A percentile compares a stretch with the other conserved stretches of the same genome.
Conservation (phyloP, 1,140 invertebrate species). For the Zaprionus ornatus region DNA sequence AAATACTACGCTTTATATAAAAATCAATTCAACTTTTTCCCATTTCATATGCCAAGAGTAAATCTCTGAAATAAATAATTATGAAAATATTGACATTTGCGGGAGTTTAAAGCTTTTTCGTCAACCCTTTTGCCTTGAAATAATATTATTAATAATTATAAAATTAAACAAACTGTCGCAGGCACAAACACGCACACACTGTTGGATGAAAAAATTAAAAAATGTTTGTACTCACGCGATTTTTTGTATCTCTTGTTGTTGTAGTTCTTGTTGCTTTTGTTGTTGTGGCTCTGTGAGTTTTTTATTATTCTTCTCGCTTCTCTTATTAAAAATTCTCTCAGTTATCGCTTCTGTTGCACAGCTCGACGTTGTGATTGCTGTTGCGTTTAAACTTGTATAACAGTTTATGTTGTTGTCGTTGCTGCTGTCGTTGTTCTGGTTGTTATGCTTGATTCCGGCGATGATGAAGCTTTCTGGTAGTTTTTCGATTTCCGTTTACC, state of each 20-base stretch:
- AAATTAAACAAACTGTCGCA: constrained; percentile 30
- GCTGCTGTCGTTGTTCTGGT: constrained; percentile 2
- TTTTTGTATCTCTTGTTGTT: constrained; percentile 38
- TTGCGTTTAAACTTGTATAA: constrained; percentile 10
- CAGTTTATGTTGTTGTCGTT: constrained; percentile 1
- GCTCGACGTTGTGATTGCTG: constrained; percentile 12
- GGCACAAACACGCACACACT: background rate
- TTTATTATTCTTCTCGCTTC: constrained; percentile 10
- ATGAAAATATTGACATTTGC: background rate
- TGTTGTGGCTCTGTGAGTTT: constrained; percentile 9
- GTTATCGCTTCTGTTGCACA: constrained; percentile 8
- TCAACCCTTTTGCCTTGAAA: background rate
- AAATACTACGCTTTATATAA: too few relatives aligned
- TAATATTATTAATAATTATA: constrained; percentile 38
- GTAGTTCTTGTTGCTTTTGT: constrained; percentile 14
- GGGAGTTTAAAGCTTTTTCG: background rate
- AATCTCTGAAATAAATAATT: background rate
- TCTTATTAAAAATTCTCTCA: constrained; percentile 23
- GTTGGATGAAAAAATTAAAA: background rate
- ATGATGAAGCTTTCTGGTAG: constrained; percentile 5
- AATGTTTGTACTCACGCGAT: constrained; percentile 40
- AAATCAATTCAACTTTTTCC: too few relatives aligned
- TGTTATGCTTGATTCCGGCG: background rate
- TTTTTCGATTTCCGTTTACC: constrained; percentile 2
- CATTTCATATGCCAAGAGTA: background rate